These are phyloP conservation scores for Acanthiza pusilla DNA, from an alignment of 2,797 vertebrate genomes.

Conservation along the genomic window DNA sequence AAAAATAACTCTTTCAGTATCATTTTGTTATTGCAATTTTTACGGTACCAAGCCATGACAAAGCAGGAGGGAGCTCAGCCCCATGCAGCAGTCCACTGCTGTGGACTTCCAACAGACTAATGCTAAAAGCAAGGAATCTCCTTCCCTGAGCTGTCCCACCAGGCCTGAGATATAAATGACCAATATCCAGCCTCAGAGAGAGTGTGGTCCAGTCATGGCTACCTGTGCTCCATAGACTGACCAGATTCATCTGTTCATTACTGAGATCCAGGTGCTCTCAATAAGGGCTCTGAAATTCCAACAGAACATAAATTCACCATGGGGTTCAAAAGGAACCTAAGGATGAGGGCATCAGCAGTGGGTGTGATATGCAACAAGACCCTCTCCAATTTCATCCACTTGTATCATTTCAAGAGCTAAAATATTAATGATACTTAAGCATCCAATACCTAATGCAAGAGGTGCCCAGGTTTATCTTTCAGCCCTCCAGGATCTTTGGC, in stretches of 20 bases:
- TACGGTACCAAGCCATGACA: neutral
- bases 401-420: constrained; percentile 25
- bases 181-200: neutral
- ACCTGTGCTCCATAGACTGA: rapidly evolving
- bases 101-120: neutral
- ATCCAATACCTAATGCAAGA: neutral
- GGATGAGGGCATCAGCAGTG: neutral
- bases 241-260: neutral
- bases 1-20: neutral
- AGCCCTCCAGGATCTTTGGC: neutral
- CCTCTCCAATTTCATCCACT: neutral
- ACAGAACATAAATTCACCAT: neutral
- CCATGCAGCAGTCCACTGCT: rapidly evolving
- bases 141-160: neutral
- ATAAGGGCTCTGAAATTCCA: neutral
- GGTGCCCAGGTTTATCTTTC: constrained; percentile 14
- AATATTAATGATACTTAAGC: constrained; percentile 19
- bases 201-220: neutral
- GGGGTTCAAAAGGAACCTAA: neutral
- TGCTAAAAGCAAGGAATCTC: neutral
- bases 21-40: neutral
- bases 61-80: neutral
- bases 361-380: neutral
- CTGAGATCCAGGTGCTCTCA: neutral
- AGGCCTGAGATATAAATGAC: neutral